phyloP scores from a whole-genome alignment of 1,140 invertebrate species.

The Drosophila bipectinata region DNA sequence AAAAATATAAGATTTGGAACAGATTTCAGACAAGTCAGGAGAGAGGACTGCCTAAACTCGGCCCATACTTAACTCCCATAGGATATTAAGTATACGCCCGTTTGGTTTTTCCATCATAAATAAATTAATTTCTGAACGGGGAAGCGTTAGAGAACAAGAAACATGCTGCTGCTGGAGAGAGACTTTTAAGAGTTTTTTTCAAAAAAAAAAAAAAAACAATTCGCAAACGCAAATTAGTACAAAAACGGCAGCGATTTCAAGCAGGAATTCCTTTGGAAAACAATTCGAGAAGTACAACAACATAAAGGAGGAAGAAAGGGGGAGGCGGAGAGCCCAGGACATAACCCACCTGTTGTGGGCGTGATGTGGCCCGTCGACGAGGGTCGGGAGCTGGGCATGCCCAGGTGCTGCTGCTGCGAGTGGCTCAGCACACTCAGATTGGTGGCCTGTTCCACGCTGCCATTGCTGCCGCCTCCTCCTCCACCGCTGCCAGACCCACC shows the following conservation, averaged over 20 bases:
- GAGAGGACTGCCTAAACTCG: not conserved
- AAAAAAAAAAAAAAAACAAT: not conserved
- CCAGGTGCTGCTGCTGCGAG: constrained; percentile 84
- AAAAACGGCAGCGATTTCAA: constrained; percentile 39
- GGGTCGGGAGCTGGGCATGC: constrained; percentile 84
- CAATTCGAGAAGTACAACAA: constrained; percentile 4
- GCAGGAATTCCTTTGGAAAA: constrained; percentile 30
- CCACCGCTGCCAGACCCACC: constrained; percentile 71
- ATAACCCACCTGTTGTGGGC: constrained; percentile 85
- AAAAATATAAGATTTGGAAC: constrained; percentile 41
- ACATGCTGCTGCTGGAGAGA: constrained; percentile 25
- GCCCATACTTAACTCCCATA: constrained; percentile 23
- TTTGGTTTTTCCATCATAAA: not conserved
- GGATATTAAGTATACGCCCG: constrained; percentile 34
- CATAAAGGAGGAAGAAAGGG: constrained; percentile 7
- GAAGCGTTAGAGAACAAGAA: constrained; percentile 10
- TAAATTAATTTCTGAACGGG: not conserved
- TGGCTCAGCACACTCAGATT: constrained; percentile 83
- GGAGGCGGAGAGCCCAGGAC: constrained; percentile 1
- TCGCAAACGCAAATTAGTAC: constrained; percentile 19
- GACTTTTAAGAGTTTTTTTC: not conserved
- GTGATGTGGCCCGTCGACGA: constrained; percentile 87
- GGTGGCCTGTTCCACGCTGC: constrained; percentile 84
- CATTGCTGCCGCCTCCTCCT: constrained; percentile 83
- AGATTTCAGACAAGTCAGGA: constrained; percentile 27